Percentiles rank a stretch among this genome's conserved stretches.
phyloP scores from a whole-genome alignment of 2,888 invertebrate species.

The Drosophila algonquin region DNA sequence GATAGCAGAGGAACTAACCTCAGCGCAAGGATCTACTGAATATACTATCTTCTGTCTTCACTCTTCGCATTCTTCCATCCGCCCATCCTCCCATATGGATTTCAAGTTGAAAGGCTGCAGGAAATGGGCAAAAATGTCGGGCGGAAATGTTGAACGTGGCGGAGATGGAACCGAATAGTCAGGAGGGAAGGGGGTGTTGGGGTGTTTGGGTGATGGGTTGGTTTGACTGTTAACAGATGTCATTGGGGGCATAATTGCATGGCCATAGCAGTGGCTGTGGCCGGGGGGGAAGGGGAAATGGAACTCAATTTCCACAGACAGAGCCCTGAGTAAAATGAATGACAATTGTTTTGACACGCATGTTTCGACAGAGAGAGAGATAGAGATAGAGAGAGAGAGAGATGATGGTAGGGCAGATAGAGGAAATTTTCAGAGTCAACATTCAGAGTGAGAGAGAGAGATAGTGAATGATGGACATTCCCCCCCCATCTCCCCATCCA shows the following conservation, averaged over 20 bases:
- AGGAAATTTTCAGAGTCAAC: slow-evolving; percentile 1
- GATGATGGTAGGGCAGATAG: no score
- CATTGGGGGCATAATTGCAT: slow-evolving; percentile 66
- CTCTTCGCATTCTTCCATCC: slow-evolving; percentile 1
- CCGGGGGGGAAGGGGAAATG: slow-evolving; percentile 6
- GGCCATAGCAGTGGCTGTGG: no score
- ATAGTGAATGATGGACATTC: not conserved
- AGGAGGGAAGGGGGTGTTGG: not conserved
- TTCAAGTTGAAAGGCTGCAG: slow-evolving; percentile 60
- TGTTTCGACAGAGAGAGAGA: slow-evolving; percentile 29
- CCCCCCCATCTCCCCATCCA: not conserved
- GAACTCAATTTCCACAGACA: slow-evolving; percentile 21
- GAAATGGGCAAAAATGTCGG: slow-evolving; percentile 71
- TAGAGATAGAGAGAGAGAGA: not conserved
- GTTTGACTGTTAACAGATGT: slow-evolving; percentile 67
- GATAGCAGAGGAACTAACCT: not conserved
- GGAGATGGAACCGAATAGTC: not conserved
- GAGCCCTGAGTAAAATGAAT: slow-evolving; percentile 52
- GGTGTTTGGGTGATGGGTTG: not conserved
- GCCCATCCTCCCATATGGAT: slow-evolving; percentile 62
- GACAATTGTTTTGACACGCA: slow-evolving; percentile 74
- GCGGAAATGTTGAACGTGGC: slow-evolving; percentile 62
- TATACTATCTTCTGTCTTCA: no score
- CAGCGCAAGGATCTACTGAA: no score
- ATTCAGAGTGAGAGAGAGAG: not conserved